Base-by-base conservation (phyloP, 2,113 vertebrate species). In the Lipophrys pholis region DNA sequence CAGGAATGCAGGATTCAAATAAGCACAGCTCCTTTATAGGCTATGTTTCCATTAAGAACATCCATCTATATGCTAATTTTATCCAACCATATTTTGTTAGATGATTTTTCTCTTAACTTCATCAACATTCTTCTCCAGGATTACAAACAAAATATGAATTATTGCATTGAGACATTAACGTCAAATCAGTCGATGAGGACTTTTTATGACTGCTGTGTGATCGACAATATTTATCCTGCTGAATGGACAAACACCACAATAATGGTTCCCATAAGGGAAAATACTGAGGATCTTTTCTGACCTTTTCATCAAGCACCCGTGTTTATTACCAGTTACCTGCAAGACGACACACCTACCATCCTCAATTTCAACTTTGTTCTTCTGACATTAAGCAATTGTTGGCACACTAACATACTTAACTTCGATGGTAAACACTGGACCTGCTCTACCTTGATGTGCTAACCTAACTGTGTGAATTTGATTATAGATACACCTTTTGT, bases 61-160 rank as follows among this genome's bases (percentile, higher is more conserved):
- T 63, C 60, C 10, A 66, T 77, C 75, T 69, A 74, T 83, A 77
- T 73, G 72, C 50, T 62, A 76, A 79, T 78, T 71, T 49, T n/a
- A 21, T 54, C n/a, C 5, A 5, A 42, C 8, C 15, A 52, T 51
- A 51, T 38, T 42, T 8, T 48, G 17, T 74, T 52, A 30, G 7
- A n/a, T 64, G 35, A 53, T 8, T 42, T 5, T 62, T 21, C 62
- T 41, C 41, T 53, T 38, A 8, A 12, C 21, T 9, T 45, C 30
- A 39, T 21, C 17, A 66, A 17, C 8, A 49, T 8, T 64, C 15
- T 40, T 72, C 48, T 50, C 5, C 15, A 54, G 58, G 59, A 53
- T 40, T 30, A 30, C 21, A 5, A 46, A 73, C 38, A 43, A 36
- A 11, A 45, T 50, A 40, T 67, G 51, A 36, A 55, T 70, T 59